Base-by-base conservation (phyloP, 2,888 invertebrate species). In the Cabera pusaria region DNA sequence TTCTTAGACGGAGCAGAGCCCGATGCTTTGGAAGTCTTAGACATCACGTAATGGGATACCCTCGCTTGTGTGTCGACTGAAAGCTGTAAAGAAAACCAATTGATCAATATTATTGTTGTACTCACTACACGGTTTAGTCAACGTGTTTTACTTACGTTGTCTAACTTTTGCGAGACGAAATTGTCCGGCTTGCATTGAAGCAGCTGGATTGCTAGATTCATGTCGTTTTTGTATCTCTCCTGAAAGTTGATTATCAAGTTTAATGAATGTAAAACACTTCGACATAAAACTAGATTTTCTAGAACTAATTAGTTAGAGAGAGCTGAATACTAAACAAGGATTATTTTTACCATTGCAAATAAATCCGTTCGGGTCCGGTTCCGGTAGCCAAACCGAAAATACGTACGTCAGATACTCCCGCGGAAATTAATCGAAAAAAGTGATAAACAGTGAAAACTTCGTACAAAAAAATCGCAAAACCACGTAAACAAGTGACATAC, bases 141-240 rank as follows among this genome's bases (percentile, higher is more conserved):
- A 22, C 28, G 34, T 48, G 29, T 46, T 53, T 44, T 58, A 92
- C 94, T 93, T 90, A 97, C 97, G 80, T 94, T 93, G 73, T 96
- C 96, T 64, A 96, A 92, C 83, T 95, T 96, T 70, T 97, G 98
- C 23, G 97, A 93, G 44, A 98, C 95, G 90, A 97, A 98, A 84
- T 96, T 96, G 52, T 96, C 95, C 54, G 98, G 98, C 72, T 97
- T 98, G 79, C 98, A 98, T 74, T 98, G 98, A 33, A 98, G 90
- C 62, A 98, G 90, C 80, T 98, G 97, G 56, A 98, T 97, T 45
- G 98, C 98, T 68, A 97, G 86, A 79, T 95, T 96, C 73, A 98
- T 97, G 75, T 98, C 98, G 68, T 95, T 96, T 76, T 97, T 95
- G 82, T 97, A 98, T 64, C 96, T 93, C 72, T 97, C 97, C 98